Evolutionary conservation across 2,888 invertebrate genomes (phyloP), one percentile per base, ranked within the genome.

Genomic region (Tenthredo distinguenda): DNA sequence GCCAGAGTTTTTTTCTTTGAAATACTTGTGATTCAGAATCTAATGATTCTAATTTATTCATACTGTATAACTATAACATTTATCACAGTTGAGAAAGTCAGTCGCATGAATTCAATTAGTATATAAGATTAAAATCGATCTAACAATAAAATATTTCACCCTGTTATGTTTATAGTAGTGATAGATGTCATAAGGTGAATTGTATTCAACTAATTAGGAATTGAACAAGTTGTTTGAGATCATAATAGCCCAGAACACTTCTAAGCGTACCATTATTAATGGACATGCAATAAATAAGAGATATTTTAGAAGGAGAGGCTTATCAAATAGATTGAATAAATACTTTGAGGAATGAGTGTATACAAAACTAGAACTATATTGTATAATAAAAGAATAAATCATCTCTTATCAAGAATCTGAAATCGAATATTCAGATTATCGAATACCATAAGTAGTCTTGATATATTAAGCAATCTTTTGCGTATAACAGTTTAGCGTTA

Each of bases 301-400:
- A 31, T 15, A 26, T 68, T 55, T 55, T 55, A 55, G 55, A n/a
- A n/a, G n/a, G 7, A 55, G 55, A n/a, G 55, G 7, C n/a, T 74
- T 84, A 37, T 72, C 74, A 86, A 79, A 18, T 74, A 74, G n/a
- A n/a, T 40, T 21, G 2, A 40, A 74, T 21, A 74, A 40, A 83
- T 82, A 83, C 55, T 79, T 7, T 85, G 62, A 72, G 26, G 34
- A 84, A 85, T 71, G 5, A 47, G 50, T 50, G 31, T 76, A 37
- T 71, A 71, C 34, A 77, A 65, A 77, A 68, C 77, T 86, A 62
- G 34, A 82, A n/a, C 84, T 84, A 58, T 71, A 12, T 71, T 55
- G 26, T 84, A 79, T 58, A 87, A 58, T 87, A 85, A 88, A 86
- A 77, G 85, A 85, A 86, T 84, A 86, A 84, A 76, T 86, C 18